Evolutionary conservation across 2,797 vertebrate species (phyloP).

Genomic region (Tauraco hartlaubi): DNA sequence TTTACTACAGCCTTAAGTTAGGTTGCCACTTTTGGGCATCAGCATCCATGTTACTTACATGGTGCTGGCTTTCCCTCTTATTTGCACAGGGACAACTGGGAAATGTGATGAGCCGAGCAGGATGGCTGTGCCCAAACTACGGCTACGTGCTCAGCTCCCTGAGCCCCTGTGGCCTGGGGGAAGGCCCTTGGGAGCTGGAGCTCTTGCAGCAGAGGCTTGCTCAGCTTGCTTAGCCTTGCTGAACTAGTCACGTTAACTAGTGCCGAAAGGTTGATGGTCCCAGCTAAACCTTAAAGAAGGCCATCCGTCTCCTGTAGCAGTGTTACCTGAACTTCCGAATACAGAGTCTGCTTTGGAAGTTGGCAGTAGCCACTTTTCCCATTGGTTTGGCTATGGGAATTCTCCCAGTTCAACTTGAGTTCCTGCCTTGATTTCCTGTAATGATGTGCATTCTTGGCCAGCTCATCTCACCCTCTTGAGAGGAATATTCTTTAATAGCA

Average conservation of each 20-base stretch:
- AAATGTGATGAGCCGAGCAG: accelerated
- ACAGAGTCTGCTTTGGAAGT: not conserved
- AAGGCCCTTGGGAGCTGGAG: not conserved
- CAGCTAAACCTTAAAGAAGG: not conserved
- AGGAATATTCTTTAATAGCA: not conserved
- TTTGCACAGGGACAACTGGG: not conserved
- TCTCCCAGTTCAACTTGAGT: not conserved
- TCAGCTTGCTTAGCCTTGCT: not conserved
- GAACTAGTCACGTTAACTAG: not conserved
- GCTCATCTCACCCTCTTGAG: not conserved
- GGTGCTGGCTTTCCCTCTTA: not conserved
- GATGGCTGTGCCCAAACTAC: not conserved
- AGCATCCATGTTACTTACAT: accelerated
- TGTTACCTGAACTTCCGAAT: not conserved
- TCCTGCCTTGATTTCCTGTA: not conserved
- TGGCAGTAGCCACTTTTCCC: not conserved
- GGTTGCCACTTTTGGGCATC: not conserved
- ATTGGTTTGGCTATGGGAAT: not conserved
- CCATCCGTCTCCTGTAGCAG: not conserved
- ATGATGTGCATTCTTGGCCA: not conserved
- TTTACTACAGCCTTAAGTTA: not conserved
- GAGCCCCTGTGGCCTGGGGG: accelerated
- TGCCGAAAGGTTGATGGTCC: not conserved
- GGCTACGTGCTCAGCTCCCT: accelerated
- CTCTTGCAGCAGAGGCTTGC: accelerated